Conservation (phyloP, 2,113 vertebrate species). For the Dicentrarchus labrax region DNA sequence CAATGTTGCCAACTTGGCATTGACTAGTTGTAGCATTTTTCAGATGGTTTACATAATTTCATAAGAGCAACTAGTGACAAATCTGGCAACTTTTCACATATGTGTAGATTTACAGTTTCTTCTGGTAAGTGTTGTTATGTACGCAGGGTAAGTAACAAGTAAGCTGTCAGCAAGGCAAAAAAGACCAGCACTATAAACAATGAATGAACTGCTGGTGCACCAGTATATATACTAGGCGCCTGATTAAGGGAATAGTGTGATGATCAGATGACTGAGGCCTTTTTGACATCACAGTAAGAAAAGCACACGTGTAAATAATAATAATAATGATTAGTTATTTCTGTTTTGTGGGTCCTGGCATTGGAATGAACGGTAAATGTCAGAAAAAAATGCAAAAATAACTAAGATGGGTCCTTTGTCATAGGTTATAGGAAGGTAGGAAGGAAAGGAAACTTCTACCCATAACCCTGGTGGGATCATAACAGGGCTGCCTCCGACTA, state of each 20-base stretch:
- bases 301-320: no score
- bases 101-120: background rate
- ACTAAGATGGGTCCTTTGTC: background rate
- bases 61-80: background rate
- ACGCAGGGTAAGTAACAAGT: background rate
- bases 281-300: background rate
- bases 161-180: no score
- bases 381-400: background rate
- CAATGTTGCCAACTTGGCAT: background rate
- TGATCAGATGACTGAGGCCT: background rate
- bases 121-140: background rate
- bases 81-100: background rate
- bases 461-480: no score
- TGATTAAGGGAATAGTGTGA: slow-evolving; percentile 29
- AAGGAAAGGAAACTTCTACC: no score
- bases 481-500: no score
- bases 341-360: no score
- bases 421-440: background rate
- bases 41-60: background rate
- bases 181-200: background rate
- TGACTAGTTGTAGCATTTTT: no score
- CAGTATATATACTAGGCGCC: background rate
- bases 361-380: background rate
- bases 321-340: no score
- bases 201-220: background rate